Evolutionary conservation across 2,113 vertebrate genomes (phyloP), one percentile per base, ranked within the genome.

Genomic region (Takifugu flavidus): DNA sequence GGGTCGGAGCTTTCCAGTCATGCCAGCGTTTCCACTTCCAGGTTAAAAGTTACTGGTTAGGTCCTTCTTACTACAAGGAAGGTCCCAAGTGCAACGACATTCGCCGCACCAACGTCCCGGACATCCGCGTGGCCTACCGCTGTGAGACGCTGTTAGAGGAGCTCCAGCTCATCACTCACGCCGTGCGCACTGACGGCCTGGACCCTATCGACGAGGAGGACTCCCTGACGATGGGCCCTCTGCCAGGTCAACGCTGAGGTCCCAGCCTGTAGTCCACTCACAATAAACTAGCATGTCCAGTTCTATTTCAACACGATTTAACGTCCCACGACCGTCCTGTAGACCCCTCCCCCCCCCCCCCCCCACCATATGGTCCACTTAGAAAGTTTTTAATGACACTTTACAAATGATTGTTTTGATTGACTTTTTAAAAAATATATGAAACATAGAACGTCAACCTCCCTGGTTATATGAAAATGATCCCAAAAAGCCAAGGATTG

Each of bases 1-100:
- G 20, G 20, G 20, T 20, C 20, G 20, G 20, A 20, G 20, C 20
- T 20, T 20, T 20, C 20, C 20, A n/a, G 27, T 78, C n/a, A 55
- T 20, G 1, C 50, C 0, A 13, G 8, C 26, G 44, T 12, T 12
- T 43, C 56, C 39, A 0, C 15, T 65, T 72, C n/a, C 83, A 98
- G 96, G 91, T 89, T 3, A 98, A 98, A 86, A 93, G 93, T 82
- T 92, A 95, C 74, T 98, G 95, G 95, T 59, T 98, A 83, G 96
- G 96, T 6, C 93, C 93, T 7, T 84, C 82, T 72, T 96, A 95
- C 52, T 79, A 78, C 42, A 91, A 86, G 56, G 95, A 96, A 46
- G 94, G 96, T 1, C 92, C 95, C 0, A 88, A 91, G 61, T 93
- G 94, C 49, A 98, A 98, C 0, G 96, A 98, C 81, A 98, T 98